Conservation (phyloP, 2,113 vertebrate genomes). For the Syngnathus floridae region DNA sequence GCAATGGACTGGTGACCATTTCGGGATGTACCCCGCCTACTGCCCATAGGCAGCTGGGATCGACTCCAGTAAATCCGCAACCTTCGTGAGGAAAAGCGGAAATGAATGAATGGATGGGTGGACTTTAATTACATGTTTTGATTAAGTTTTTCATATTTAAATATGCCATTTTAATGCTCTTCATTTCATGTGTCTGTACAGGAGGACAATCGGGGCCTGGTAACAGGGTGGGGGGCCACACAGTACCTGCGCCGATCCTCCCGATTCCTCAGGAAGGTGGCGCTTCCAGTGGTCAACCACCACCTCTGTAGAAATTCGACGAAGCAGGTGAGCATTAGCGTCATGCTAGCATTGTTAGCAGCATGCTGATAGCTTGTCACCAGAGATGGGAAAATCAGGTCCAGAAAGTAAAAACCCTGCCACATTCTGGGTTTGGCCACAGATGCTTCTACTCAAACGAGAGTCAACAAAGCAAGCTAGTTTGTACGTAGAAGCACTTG, state of each 20-base stretch:
- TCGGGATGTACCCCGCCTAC: too few relatives aligned
- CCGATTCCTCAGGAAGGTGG: constrained; percentile 71
- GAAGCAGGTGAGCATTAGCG: constrained; percentile 38
- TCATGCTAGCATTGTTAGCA: background rate
- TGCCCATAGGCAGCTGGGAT: too few relatives aligned
- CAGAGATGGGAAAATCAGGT: too few relatives aligned
- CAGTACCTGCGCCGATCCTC: constrained; percentile 38
- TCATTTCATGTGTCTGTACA: constrained; percentile 24
- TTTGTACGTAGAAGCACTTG: too few relatives aligned
- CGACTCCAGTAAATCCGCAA: too few relatives aligned
- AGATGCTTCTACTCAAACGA: too few relatives aligned
- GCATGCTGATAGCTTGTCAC: background rate
- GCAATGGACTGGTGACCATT: too few relatives aligned
- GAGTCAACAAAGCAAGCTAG: too few relatives aligned
- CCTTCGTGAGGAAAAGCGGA: too few relatives aligned
- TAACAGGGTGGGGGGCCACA: constrained; percentile 70
- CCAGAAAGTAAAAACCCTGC: too few relatives aligned
- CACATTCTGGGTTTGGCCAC: too few relatives aligned
- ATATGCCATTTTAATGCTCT: background rate
- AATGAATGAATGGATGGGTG: too few relatives aligned
- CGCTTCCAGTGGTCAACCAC: constrained; percentile 64
- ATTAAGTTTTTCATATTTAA: background rate
- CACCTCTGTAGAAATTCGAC: constrained; percentile 59
- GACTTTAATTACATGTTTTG: background rate
- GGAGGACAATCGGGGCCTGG: constrained; percentile 33